Evolutionary conservation across 2,113 vertebrate species (phyloP).

Genomic region (Amazona guildingii): DNA sequence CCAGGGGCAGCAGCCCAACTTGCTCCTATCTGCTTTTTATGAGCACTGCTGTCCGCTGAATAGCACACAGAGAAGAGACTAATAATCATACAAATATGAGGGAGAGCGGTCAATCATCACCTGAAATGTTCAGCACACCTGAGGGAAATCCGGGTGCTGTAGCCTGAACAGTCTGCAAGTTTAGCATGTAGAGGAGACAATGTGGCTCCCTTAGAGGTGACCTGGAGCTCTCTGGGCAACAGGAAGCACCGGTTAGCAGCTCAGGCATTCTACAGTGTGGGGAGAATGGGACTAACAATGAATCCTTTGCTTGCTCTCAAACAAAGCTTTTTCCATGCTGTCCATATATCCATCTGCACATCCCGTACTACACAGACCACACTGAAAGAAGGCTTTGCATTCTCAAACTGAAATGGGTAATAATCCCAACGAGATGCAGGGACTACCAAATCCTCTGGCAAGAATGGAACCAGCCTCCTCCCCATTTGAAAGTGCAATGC

Average conservation of each 20-base stretch:
- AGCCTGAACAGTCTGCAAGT: slow-evolving; percentile 10
- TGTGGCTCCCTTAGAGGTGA: not conserved
- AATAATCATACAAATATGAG: slow-evolving; percentile 46
- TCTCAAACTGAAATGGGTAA: not conserved
- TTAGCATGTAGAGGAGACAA: not conserved
- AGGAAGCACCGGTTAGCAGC: not conserved
- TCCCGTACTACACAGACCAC: not conserved
- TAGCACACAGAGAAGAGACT: slow-evolving; percentile 39
- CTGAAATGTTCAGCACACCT: slow-evolving; percentile 23
- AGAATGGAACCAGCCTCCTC: not conserved
- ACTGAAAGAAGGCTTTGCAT: not conserved
- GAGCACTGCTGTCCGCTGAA: slow-evolving; percentile 35
- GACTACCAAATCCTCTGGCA: not conserved
- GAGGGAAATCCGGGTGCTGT: not conserved
- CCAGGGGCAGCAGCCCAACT: slow-evolving; percentile 38
- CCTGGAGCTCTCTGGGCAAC: not conserved
- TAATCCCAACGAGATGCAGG: not conserved
- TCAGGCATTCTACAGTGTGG: not conserved
- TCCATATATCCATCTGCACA: not conserved
- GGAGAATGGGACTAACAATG: not conserved
- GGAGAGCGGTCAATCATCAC: slow-evolving; percentile 43
- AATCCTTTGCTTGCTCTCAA: not conserved
- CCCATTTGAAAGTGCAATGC: not conserved
- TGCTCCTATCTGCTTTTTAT: slow-evolving; percentile 54
- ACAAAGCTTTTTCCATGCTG: not conserved